Evolutionary conservation across 1,140 invertebrate genomes (phyloP), one percentile per base, ranked within the genome.

Genomic region (Wasmannia auropunctata): DNA sequence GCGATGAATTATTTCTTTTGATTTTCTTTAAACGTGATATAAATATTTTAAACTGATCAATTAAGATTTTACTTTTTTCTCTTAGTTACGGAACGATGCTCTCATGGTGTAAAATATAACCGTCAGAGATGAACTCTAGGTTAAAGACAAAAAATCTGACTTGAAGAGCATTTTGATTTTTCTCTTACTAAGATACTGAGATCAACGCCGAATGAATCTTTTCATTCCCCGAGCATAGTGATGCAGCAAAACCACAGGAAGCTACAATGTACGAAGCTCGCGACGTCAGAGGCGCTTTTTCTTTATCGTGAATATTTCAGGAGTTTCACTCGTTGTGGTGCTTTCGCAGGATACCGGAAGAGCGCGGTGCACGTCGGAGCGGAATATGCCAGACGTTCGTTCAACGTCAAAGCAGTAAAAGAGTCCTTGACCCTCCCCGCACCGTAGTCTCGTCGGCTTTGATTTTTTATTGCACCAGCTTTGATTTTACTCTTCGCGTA

Each of bases 291-390:
- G 40, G 34, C 37, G 25, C 14, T 76, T 40, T 72, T 81, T 75
- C 85, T 67, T 86, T 46, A 54, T 56, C 46, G 65, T 87, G 87
- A 81, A 88, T 86, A 81, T 88, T 87, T 87, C 22, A 37, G 46
- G 10, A 87, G 85, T 81, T 81, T 81, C 19, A 43, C 28, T 87
- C 60, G 65, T 76, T 74, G 69, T 65, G 62, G 72, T 63, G 40
- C 72, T 76, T 63, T 85, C 81, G 46, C 46, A 58, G 31, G 60
- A 76, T 76, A 84, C 80, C 81, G 81, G 56, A 75, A 76, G 81
- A 76, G 43, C 72, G 25, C 46, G 31, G 79, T 58, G 79, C 49
- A 81, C 37, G 28, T 54, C 70, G 28, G 16, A 40, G 28, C 40
- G 37, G 40, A 67, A 85, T 56, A 83, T 84, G 80, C 69, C 16